phyloP scores from a whole-genome alignment of 2,888 invertebrate species.

The Gastrophysa polygoni region DNA sequence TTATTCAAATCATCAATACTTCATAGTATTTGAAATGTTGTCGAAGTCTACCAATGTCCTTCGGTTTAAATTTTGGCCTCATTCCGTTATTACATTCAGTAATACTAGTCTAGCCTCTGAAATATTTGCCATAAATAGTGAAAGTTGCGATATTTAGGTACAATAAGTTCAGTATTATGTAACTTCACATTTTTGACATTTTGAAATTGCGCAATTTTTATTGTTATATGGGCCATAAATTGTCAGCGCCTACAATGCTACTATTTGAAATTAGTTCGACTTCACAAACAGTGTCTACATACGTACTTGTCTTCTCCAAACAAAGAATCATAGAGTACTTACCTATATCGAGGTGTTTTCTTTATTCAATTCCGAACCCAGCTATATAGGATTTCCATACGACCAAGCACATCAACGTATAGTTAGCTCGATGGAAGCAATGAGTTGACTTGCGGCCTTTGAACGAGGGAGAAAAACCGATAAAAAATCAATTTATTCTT shows the following conservation, averaged over 20 bases:
- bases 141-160: not conserved
- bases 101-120: too few relatives aligned
- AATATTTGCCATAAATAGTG: slow-evolving; percentile 7
- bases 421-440: slow-evolving; percentile 28
- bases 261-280: too few relatives aligned
- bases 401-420: not conserved
- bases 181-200: not conserved
- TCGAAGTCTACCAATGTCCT: too few relatives aligned
- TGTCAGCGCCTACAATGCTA: too few relatives aligned
- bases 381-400: not conserved
- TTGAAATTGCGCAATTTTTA: not conserved
- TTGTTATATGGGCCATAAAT: not conserved
- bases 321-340: too few relatives aligned
- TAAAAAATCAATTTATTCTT: slow-evolving; percentile 53
- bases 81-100: too few relatives aligned
- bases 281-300: too few relatives aligned
- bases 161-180: not conserved
- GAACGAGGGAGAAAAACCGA: slow-evolving; percentile 30
- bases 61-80: too few relatives aligned
- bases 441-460: slow-evolving; percentile 28
- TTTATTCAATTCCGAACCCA: not conserved
- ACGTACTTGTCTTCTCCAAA: too few relatives aligned
- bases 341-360: too few relatives aligned
- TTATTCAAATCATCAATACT: too few relatives aligned
- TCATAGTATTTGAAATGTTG: too few relatives aligned